Base-by-base conservation (phyloP, 2,888 invertebrate genomes). In the Euzetes globulus region DNA sequence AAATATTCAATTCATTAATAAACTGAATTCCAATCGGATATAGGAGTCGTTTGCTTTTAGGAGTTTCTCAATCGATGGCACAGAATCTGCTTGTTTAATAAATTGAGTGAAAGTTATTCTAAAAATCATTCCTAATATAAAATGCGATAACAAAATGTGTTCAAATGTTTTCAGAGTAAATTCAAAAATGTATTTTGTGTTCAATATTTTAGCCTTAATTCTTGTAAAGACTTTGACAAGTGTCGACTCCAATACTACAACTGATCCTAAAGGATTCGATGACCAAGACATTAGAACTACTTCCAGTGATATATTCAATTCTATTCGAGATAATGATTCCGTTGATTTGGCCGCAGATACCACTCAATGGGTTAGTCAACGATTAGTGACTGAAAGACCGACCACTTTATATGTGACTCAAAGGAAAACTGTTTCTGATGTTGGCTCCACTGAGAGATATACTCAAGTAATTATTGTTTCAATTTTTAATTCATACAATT, bases 21-120 rank as follows among this genome's bases (percentile, higher is more conserved):
- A 63, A 70, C 47, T 47, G 15, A 27, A 70, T 47, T 70, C 47
- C 70, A 47, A 47, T 70, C 70, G 70, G 70, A 70, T 70, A 47
- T 70, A 70, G 70, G 70, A 70, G 70, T 70, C 6, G 41, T 27
- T 70, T 45, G 25, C 15, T 47, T 41, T 41, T 45, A 68, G 33
- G 68, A 45, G 25, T 37, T 45, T 68, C 41, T 47, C 22, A 47
- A 27, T 70, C 22, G 17, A 4, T 70, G 45, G 41, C 45, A 41
- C 70, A 45, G 15, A 63, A 70, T n/a, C 25, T 70, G 37, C 25
- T 58, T 58, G 13, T 58, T 50, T 58, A 27, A 13, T 27, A 29
- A 15, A 19, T 58, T 29, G 58, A 58, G 15, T 58, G 27, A 58
- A 27, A 27, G 11, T 29, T 29, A 58, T 58, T 58, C 1, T 15